Evolutionary conservation across 2,888 invertebrate species (phyloP).

Genomic region (Mamestra brassicae): DNA sequence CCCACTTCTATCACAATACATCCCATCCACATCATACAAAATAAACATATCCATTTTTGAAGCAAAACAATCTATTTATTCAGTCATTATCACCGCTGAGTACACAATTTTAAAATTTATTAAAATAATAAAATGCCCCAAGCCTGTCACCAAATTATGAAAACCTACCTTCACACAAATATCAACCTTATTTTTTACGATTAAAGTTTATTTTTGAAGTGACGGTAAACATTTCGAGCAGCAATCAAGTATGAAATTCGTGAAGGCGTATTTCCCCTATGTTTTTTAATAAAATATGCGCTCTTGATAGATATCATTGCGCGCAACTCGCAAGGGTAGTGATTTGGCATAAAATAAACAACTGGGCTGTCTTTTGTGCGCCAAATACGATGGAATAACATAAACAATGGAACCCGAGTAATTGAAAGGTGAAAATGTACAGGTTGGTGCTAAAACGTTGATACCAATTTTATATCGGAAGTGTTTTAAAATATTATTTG

Average conservation of each 20-base stretch:
- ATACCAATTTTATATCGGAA: not conserved
- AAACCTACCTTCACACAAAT: not conserved
- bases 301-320: conserved; percentile 86
- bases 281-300: conserved; percentile 88
- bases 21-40: conserved; percentile 27
- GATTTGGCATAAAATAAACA: conserved; percentile 90
- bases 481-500: too few species aligned
- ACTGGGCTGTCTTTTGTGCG: conserved; percentile 83
- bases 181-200: fast-evolving
- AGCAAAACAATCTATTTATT: conserved; percentile 63
- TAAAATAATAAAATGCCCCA: conserved; percentile 75
- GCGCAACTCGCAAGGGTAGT: conserved; percentile 79
- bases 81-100: conserved; percentile 69
- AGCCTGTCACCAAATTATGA: conserved; percentile 33
- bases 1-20: not conserved
- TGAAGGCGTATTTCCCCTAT: conserved; percentile 76
- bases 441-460: conserved; percentile 69
- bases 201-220: conserved; percentile 40
- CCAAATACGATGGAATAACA: conserved; percentile 88
- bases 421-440: conserved; percentile 80
- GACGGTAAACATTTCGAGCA: conserved; percentile 9
- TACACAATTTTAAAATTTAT: conserved; percentile 68
- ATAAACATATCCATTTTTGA: conserved; percentile 65
- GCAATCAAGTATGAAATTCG: conserved; percentile 55
- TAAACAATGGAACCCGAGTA: conserved; percentile 83